A percentile compares a stretch with the other conserved stretches of the same genome.
phyloP scores from a whole-genome alignment of 2,113 vertebrate species.

The Paralichthys olivaceus region DNA sequence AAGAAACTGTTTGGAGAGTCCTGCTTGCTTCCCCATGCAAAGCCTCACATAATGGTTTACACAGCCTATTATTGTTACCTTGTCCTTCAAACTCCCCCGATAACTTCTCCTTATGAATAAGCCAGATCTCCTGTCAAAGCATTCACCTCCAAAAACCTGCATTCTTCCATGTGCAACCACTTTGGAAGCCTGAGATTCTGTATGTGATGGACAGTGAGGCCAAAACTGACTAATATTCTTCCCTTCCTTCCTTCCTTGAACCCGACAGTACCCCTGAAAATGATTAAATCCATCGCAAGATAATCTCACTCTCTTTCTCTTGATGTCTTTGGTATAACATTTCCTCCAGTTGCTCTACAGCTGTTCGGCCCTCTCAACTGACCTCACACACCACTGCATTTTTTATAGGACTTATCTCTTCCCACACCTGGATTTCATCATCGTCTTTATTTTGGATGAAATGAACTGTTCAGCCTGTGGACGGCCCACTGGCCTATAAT shows the following conservation, averaged over 20 bases:
- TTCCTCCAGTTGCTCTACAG: conserved; percentile 69
- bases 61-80: conserved; percentile 65
- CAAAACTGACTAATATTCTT: conserved; percentile 64
- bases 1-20: conserved; percentile 42
- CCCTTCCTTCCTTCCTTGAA: conserved; percentile 35
- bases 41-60: conserved; percentile 53
- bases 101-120: conserved; percentile 56
- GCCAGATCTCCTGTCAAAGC: conserved; percentile 64
- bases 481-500: conserved; percentile 33
- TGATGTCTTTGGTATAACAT: conserved; percentile 60
- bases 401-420: conserved; percentile 56
- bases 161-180: conserved; percentile 73
- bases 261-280: conserved; percentile 48
- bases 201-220: conserved; percentile 58
- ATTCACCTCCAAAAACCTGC: conserved; percentile 40
- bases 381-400: conserved; percentile 47
- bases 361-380: conserved; percentile 59
- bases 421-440: conserved; percentile 65
- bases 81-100: conserved; percentile 62
- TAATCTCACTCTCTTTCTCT: conserved; percentile 50
- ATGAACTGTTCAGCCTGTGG: conserved; percentile 34
- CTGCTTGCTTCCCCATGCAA: conserved; percentile 50
- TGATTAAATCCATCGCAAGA: conserved; percentile 66
- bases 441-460: conserved; percentile 37
- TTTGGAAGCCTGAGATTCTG: conserved; percentile 52